phyloP scores from a whole-genome alignment of 2,113 vertebrate genomes.

The Turdus rufiventris region DNA sequence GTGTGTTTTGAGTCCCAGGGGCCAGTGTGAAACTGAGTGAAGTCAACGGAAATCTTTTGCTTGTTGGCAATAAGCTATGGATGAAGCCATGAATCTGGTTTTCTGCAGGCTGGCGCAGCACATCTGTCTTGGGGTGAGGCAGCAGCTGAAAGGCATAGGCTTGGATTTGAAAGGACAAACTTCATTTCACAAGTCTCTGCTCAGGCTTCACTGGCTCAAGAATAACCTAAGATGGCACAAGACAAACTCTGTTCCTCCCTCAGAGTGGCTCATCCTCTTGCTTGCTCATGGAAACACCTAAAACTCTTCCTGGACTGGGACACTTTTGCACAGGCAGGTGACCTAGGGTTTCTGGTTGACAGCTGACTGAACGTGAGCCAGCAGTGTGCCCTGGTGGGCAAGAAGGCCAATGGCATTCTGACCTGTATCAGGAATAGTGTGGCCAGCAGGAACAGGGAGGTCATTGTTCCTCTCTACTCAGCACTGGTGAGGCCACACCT shows the following conservation, averaged over 20 bases:
- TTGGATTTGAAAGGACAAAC: neutral
- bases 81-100: constrained; percentile 41
- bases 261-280: neutral
- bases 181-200: neutral
- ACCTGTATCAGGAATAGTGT: neutral
- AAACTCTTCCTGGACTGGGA: neutral
- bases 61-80: neutral
- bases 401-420: neutral
- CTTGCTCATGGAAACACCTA: neutral
- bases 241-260: neutral
- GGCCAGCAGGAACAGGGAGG: neutral
- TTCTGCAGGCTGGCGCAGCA: neutral
- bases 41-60: constrained; percentile 41
- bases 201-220: neutral
- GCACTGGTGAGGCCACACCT: neutral
- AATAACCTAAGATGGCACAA: neutral
- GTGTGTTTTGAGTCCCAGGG: neutral
- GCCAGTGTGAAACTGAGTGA: neutral
- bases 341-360: fast-evolving
- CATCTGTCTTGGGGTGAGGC: constrained; percentile 41
- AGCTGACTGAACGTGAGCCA: neutral
- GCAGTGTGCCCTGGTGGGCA: neutral
- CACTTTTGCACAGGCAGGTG: neutral
- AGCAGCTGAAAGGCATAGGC: neutral
- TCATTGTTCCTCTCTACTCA: fast-evolving